Percentiles rank a stretch among this genome's conserved stretches.
phyloP scores from a whole-genome alignment of 1,140 invertebrate genomes.

The Metaphire vulgaris region DNA sequence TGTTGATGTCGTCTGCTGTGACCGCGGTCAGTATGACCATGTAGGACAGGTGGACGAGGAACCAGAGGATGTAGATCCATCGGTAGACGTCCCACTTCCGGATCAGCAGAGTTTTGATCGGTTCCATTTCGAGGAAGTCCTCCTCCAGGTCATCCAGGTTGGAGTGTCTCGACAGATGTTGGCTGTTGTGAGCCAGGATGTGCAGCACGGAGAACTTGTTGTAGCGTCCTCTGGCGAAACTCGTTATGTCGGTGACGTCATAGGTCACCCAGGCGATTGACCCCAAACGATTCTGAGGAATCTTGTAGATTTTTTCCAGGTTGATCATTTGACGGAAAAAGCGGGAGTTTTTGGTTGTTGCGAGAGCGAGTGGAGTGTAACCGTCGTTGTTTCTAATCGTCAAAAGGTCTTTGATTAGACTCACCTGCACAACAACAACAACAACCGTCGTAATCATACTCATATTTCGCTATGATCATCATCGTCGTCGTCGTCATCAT shows the following conservation, averaged over 20 bases:
- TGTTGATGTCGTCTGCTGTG: conserved; percentile 10
- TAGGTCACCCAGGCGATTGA: conserved; percentile 28
- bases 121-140: conserved; percentile 28
- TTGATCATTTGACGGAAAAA: conserved; percentile 19
- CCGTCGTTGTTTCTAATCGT: conserved; percentile 25
- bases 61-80: conserved; percentile 23
- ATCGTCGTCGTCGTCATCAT: background rate
- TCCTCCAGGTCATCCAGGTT: conserved; percentile 11
- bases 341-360: conserved; percentile 12
- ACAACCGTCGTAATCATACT: background rate
- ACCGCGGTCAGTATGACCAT: conserved; percentile 4
- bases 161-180: conserved; percentile 16
- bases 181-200: conserved; percentile 21
- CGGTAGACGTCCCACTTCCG: conserved; percentile 24
- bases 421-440: conserved; percentile 3
- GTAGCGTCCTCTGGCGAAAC: conserved; percentile 19
- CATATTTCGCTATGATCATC: too few species aligned
- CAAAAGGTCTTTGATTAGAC: conserved; percentile 7
- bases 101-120: conserved; percentile 20
- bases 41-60: conserved; percentile 10
- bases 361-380: conserved; percentile 24
- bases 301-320: conserved; percentile 26
- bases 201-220: conserved; percentile 29
- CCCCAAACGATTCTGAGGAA: conserved; percentile 26
- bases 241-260: conserved; percentile 27